Percentiles rank a stretch among this genome's conserved stretches.
Conservation (phyloP, 1,140 invertebrate species). For the Meloidogyne floridensis region DNA sequence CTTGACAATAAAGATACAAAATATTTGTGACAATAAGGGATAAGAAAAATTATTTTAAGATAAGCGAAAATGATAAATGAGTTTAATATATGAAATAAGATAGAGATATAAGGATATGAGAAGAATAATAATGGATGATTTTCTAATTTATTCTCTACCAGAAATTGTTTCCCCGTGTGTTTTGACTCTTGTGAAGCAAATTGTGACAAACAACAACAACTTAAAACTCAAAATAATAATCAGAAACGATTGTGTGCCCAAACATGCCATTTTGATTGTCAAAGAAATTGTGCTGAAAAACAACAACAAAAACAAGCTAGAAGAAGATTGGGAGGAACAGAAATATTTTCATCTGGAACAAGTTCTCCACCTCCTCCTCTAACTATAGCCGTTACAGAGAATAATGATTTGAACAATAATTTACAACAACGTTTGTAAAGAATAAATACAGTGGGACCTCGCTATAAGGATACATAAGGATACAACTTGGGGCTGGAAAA, state of each 20-base stretch:
- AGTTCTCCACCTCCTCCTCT: neutral
- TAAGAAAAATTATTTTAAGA: too few species aligned
- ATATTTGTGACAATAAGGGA: too few species aligned
- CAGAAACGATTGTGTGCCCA: slow-evolving; percentile 18
- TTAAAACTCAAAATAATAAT: neutral
- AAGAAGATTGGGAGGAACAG: slow-evolving; percentile 4
- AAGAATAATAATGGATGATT: neutral
- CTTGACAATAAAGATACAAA: too few species aligned
- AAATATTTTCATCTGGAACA: neutral
- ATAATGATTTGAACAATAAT: slow-evolving; percentile 6
- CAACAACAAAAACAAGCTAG: slow-evolving; percentile 22
- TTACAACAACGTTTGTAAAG: neutral
- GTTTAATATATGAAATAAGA: too few species aligned
- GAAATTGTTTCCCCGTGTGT: slow-evolving; percentile 25
- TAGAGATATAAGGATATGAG: too few species aligned
- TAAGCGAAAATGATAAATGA: too few species aligned
- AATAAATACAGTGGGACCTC: too few species aligned
- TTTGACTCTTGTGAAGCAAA: slow-evolving; percentile 24
- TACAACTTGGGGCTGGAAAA: too few species aligned
- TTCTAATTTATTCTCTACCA: neutral
- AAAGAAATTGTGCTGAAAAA: slow-evolving; percentile 20
- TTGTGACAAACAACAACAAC: slow-evolving; percentile 19
- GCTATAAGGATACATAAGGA: too few species aligned
- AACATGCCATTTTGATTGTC: slow-evolving; percentile 30
- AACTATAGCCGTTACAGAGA: neutral